Conservation (phyloP, 2,113 vertebrate genomes). For the Athene noctua region DNA sequence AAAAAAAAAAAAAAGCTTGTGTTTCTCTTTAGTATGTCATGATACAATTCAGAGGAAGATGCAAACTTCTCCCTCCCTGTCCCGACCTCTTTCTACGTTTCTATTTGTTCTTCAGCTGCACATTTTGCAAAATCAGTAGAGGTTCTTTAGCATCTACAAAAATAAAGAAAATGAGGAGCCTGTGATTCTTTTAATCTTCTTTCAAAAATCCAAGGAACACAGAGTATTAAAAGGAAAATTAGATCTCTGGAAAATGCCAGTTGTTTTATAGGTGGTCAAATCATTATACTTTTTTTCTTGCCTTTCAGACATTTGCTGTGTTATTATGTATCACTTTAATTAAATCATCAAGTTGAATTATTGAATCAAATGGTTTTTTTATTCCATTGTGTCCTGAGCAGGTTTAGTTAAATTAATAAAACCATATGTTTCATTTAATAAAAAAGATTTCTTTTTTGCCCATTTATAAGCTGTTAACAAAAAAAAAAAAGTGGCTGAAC, state of each 20-base stretch:
- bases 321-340: conserved; percentile 71
- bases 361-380: conserved; percentile 57
- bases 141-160: neutral
- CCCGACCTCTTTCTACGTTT: neutral
- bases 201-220: neutral
- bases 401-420: conserved; percentile 77
- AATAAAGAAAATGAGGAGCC: neutral
- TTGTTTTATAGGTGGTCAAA: conserved; percentile 19
- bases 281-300: neutral
- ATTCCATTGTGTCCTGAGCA: conserved; percentile 66
- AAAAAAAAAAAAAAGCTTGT: neutral
- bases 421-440: conserved; percentile 66
- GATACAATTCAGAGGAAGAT: neutral
- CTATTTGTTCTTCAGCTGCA: conserved; percentile 5
- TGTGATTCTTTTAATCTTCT: conserved; percentile 1
- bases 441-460: conserved; percentile 49
- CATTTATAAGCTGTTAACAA: conserved; percentile 49
- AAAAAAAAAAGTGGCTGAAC: neutral
- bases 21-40: neutral
- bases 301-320: conserved; percentile 40
- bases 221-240: conserved; percentile 16
- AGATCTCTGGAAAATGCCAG: neutral
- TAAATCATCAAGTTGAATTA: conserved; percentile 73
- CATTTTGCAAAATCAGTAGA: conserved; percentile 18
- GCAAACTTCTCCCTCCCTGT: neutral